Base-by-base conservation (phyloP, 2,797 vertebrate genomes). In the Anguilla marmorata region DNA sequence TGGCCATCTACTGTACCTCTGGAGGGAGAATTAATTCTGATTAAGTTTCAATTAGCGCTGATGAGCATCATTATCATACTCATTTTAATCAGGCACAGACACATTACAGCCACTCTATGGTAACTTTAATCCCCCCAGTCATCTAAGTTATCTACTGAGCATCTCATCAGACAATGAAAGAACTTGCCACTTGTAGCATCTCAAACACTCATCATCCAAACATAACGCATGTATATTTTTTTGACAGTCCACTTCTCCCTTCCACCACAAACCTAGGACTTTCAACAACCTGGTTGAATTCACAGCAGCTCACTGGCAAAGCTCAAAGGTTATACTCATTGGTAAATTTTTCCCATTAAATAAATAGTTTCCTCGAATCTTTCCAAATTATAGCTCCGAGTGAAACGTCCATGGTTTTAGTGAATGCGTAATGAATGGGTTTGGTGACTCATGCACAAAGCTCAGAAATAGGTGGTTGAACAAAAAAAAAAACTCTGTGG, bases 401-500 rank as follows among this genome's bases (percentile, higher is more conserved):
- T 85, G 21, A 24, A 85, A 45, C 60, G 58, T 41, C 58, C 56
- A 85, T 45, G 82, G 82, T 16, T 85, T 85, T 24, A 45, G 58
- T 66, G 58, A 60, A 41, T 66, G 84, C 56, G 8, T 85, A 85
- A 85, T 85, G 84, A 66, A 41, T 48, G 84, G 84, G 19, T 85
- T 85, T 66, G 33, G 8, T 85, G 56, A 85, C 56, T 85, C 84
- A 85, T 52, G 16, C 84, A 21, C 7, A 83, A 83, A 50, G 48
- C 48, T 3, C 1, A 2, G 48, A 11, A 52, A 83, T 50, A 50
- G 41, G n/a, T 50, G n/a, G 48, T 50, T n/a, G 24, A 52, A 82
- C n/a, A 82, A 2, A 24, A n/a, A 48, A 45, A 83, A 83, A 21
- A 50, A 8, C 41, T 8, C 24, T 24, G 80, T 24, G 82, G 50